Evolutionary conservation across 2,888 invertebrate genomes (phyloP), one percentile per base, ranked within the genome.

Genomic region (Cantharis rustica): DNA sequence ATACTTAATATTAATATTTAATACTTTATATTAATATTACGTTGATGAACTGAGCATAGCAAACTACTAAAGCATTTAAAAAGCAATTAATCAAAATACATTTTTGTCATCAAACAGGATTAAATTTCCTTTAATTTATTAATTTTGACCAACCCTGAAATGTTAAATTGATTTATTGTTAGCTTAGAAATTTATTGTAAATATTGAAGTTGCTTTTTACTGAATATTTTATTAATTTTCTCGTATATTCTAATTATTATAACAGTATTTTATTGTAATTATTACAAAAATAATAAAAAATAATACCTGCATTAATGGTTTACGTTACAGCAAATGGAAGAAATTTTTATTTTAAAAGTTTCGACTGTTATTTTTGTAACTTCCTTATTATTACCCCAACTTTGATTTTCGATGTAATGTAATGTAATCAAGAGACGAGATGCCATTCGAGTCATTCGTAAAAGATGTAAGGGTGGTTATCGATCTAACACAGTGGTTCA

Each of bases 171-270:
- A 79, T 81, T 82, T 81, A 81, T 82, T 82, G 81, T 79, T 77
- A 61, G 81, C 80, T 82, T 81, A 82, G 81, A 82, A 81, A 80
- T 82, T 82, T 82, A 82, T 82, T 82, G 82, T 82, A 82, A 70
- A 81, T 82, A 82, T 64, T 61, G 64, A 72, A 72, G 78, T 78
- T 80, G 77, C 71, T 79, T 66, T 66, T 78, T 80, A 72, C 76
- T 80, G 69, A 73, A 79, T 76, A 75, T 69, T 72, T 76, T 78
- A 71, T 71, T 61, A 73, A 64, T 69, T 31, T 76, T 16, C 71
- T 69, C 63, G 72, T 73, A 47, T 47, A 73, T 73, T 73, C 69
- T 71, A 69, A 66, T 61, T 71, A 68, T 73, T 75, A 71, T 47
- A 20, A 20, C 16, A 66, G 13, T n/a, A 64, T 16, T 31, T 69